These are phyloP conservation scores for Argyrosomus regius DNA, from an alignment of 2,797 vertebrate genomes.

Conservation along the genomic window DNA sequence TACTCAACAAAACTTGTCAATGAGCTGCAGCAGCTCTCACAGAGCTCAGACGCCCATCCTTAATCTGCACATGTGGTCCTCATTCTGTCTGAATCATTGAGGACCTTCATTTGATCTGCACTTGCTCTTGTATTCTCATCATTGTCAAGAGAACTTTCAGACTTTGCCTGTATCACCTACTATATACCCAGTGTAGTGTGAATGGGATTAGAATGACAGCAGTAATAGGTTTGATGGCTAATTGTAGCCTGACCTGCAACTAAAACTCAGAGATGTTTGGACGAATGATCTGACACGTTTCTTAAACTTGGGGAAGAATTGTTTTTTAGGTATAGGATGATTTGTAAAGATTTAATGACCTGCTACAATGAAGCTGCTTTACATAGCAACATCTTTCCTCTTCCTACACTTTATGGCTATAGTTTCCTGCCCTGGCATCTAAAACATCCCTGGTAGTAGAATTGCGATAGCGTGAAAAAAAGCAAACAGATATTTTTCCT, in stretches of 20 bases:
- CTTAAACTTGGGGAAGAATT: neutral
- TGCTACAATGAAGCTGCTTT: neutral
- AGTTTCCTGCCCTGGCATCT: neutral
- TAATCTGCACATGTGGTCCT: neutral
- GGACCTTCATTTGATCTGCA: neutral
- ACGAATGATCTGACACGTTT: neutral
- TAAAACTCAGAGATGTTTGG: constrained; percentile 9
- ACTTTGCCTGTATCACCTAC: neutral
- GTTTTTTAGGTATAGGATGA: neutral
- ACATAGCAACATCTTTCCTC: neutral
- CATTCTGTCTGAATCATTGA: neutral
- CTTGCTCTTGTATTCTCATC: constrained; percentile 10
- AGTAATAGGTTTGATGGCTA: constrained; percentile 26
- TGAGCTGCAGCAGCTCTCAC: neutral
- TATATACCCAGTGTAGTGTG: neutral
- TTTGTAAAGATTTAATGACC: neutral
- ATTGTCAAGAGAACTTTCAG: neutral
- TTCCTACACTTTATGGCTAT: neutral
- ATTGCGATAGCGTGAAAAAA: neutral
- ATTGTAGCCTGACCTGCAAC: constrained; percentile 34
- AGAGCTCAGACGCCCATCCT: neutral
- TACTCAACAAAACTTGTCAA: neutral
- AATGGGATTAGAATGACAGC: constrained; percentile 19
- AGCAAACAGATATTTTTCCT: constrained; percentile 14
- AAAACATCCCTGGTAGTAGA: constrained; percentile 27